A percentile compares a stretch with the other conserved stretches of the same genome.
Evolutionary conservation across 92 coral and sea anemone species (phyloP).

Genomic region (Nematostella vectensis): DNA sequence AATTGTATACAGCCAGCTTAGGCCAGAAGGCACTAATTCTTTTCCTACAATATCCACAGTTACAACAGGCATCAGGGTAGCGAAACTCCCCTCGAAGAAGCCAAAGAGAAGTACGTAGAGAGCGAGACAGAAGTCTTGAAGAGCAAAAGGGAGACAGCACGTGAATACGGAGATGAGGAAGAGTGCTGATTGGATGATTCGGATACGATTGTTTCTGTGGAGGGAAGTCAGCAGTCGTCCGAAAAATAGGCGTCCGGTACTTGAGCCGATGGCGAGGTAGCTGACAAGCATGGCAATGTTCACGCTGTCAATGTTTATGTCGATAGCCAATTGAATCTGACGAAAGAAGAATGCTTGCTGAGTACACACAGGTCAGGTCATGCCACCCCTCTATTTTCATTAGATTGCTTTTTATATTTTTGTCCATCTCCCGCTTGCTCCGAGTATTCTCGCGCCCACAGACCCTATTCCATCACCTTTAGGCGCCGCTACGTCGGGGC

Average conservation of each 20-base stretch:
- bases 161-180: slow-evolving; percentile 65
- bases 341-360: too few species aligned
- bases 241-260: slow-evolving; percentile 88
- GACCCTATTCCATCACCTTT: too few species aligned
- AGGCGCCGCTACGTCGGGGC: too few species aligned
- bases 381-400: too few species aligned
- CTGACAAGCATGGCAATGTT: slow-evolving; percentile 69
- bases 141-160: slow-evolving; percentile 58
- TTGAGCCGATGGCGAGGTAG: slow-evolving; percentile 89
- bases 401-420: too few species aligned
- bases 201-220: slow-evolving; percentile 68
- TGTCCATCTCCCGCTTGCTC: too few species aligned
- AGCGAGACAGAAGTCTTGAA: slow-evolving; percentile 61
- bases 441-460: too few species aligned
- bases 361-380: too few species aligned
- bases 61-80: slow-evolving; percentile 66
- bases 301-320: background rate
- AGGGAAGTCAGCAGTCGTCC: slow-evolving; percentile 83
- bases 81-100: slow-evolving; percentile 88
- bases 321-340: background rate
- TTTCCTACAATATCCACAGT: slow-evolving; percentile 84
- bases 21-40: slow-evolving; percentile 79
- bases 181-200: slow-evolving; percentile 71
- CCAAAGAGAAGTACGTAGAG: slow-evolving; percentile 89
- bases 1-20: slow-evolving; percentile 78